phyloP scores from a whole-genome alignment of 1,140 invertebrate species.

The Tenebrio molitor region DNA sequence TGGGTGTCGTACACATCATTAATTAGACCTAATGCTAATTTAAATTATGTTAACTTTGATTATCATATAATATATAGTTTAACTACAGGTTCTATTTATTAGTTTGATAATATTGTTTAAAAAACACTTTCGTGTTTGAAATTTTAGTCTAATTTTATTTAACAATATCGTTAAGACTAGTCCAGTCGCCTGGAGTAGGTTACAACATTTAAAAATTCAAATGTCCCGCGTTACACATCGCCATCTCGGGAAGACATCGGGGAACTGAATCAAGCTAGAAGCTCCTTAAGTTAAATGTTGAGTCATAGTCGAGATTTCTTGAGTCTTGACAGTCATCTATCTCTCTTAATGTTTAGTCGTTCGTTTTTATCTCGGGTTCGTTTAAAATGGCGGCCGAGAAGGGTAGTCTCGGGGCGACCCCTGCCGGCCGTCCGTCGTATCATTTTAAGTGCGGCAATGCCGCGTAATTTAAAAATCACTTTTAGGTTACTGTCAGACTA shows the following conservation, averaged over 20 bases:
- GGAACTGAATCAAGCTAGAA: conserved; percentile 27
- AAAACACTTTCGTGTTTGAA: conserved; percentile 26
- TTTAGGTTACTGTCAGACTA: conserved; percentile 31
- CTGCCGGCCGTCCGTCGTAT: not conserved
- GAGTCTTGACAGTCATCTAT: conserved; percentile 61
- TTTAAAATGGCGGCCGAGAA: conserved; percentile 15
- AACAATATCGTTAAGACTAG: conserved; percentile 17
- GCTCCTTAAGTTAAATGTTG: conserved; percentile 56
- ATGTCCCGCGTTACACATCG: conserved; percentile 23
- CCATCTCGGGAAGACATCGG: conserved; percentile 37
- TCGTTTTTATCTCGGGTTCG: conserved; percentile 44
- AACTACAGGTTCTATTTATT: conserved; percentile 35
- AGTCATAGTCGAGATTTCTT: conserved; percentile 47
- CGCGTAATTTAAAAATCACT: conserved; percentile 25
- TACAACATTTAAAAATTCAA: conserved; percentile 35
- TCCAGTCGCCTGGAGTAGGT: conserved; percentile 17
- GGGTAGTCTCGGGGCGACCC: not conserved
- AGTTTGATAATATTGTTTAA: conserved; percentile 34
- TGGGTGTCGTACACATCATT: conserved; percentile 13
- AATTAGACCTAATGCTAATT: conserved; percentile 28
- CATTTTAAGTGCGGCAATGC: conserved; percentile 4
- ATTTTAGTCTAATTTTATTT: conserved; percentile 21
- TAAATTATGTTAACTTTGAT: conserved; percentile 25
- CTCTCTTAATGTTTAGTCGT: conserved; percentile 60
- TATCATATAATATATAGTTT: conserved; percentile 38